Percentiles rank a stretch among this genome's conserved stretches.
Conservation (phyloP, 2,888 invertebrate genomes). For the Philhelius pedissequus region DNA sequence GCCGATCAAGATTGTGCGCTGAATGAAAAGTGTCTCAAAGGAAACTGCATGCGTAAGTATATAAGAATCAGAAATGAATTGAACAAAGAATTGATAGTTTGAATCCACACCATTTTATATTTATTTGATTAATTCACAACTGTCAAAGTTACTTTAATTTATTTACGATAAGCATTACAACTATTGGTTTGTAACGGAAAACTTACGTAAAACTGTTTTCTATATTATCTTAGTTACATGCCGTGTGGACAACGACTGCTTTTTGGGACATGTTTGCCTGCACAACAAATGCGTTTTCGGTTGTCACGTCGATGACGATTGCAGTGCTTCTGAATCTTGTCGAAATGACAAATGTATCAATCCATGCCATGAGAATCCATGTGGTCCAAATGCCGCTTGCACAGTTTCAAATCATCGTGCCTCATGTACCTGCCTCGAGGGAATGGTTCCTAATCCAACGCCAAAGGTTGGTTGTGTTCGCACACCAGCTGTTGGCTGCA, state of each 20-base stretch:
- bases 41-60: slow-evolving; percentile 88
- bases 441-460: slow-evolving; percentile 92
- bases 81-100: no score
- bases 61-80: no score
- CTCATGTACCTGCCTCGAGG: slow-evolving; percentile 87
- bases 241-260: slow-evolving; percentile 94
- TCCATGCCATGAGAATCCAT: slow-evolving; percentile 88
- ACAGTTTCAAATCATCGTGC: slow-evolving; percentile 89
- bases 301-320: slow-evolving; percentile 92
- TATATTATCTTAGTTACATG: slow-evolving; percentile 84
- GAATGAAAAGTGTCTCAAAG: slow-evolving; percentile 92
- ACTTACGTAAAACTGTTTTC: no score
- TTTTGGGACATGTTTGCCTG: slow-evolving; percentile 93
- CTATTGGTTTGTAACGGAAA: no score
- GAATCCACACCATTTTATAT: no score
- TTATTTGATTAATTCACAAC: no score
- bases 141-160: no score
- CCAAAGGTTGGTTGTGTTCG: slow-evolving; percentile 93
- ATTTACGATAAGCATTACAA: no score
- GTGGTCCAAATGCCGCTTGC: slow-evolving; percentile 91
- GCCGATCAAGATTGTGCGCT: slow-evolving; percentile 91
- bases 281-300: slow-evolving; percentile 92
- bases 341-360: slow-evolving; percentile 88
- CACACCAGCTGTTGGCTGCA: slow-evolving; percentile 87
- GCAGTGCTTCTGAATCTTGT: slow-evolving; percentile 91